Evolutionary conservation across 2,797 vertebrate genomes (phyloP), one percentile per base, ranked within the genome.

Genomic region (Galago senegalensis): DNA sequence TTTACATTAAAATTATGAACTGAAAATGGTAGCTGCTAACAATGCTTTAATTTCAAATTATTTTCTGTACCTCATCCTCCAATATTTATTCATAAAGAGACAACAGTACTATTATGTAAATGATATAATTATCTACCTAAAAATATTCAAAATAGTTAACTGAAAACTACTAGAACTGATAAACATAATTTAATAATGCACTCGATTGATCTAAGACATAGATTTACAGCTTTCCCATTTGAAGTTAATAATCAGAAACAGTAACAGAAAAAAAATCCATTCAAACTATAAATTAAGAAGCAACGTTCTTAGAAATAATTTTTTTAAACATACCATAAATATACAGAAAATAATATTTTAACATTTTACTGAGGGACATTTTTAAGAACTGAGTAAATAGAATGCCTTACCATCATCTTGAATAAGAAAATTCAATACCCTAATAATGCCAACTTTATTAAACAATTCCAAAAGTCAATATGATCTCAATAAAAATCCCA

Each of bases 111-210:
- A 69, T 96, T 84, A 70, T 49, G 14, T 11, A 82, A 34, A 85
- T 58, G 23, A 91, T 65, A 72, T 72, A 70, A 94, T 89, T 91
- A 53, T 56, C 40, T 61, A 46, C 84, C 56, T 96, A 85, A 97
- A 96, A 81, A 91, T 82, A 60, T 67, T 25, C 61, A 72, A 92
- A 86, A 92, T 93, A 70, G 80, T 46, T 92, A 95, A 67, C 29
- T 65, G 9, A 83, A 67, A 92, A 77, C 10, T 85, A 81, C n/a
- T 84, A 77, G 14, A 73, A 91, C 63, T 73, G 86, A 65, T 67
- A 85, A 72, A 76, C 37, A 29, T n/a, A 80, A 69, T 72, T 75
- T 94, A 89, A 77, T 83, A 76, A 76, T 61, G 8, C 20, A 77
- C 31, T 90, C 67, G 5, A 40, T 92, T 87, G 4, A 46, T 92